Percentiles rank a stretch among this genome's conserved stretches.
phyloP scores from a whole-genome alignment of 2,113 vertebrate species.

The Strix aluco region DNA sequence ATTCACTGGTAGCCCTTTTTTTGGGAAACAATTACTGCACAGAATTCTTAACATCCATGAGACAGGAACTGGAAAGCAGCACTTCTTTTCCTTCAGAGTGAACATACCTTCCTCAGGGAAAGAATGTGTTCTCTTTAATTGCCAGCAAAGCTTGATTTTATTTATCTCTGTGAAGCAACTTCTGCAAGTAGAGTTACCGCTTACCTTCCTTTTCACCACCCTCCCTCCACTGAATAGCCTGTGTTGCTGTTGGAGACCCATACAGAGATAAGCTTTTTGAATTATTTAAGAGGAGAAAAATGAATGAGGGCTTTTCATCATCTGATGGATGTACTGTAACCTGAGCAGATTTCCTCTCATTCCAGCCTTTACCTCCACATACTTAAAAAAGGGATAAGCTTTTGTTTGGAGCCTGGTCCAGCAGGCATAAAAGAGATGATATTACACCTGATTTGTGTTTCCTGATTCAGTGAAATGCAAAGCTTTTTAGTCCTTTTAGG shows the following conservation, averaged over 20 bases:
- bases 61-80: not conserved
- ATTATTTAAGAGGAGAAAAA: not conserved
- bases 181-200: not conserved
- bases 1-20: not conserved
- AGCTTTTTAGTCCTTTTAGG: not conserved
- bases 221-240: not conserved
- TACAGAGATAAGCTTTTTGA: not conserved
- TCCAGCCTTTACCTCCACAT: not conserved
- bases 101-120: not conserved
- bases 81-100: not conserved
- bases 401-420: not conserved
- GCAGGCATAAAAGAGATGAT: not conserved
- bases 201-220: not conserved
- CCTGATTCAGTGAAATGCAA: not conserved
- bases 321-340: not conserved
- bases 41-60: not conserved
- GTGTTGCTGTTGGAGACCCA: not conserved
- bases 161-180: not conserved
- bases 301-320: not conserved
- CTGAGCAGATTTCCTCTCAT: not conserved
- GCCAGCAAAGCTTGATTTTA: not conserved
- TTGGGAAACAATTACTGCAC: not conserved
- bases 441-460: not conserved
- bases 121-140: not conserved
- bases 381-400: not conserved